These are phyloP conservation scores for Pachliopta kotzebuea DNA, from an alignment of 2,888 invertebrate genomes.

Conservation along the genomic window DNA sequence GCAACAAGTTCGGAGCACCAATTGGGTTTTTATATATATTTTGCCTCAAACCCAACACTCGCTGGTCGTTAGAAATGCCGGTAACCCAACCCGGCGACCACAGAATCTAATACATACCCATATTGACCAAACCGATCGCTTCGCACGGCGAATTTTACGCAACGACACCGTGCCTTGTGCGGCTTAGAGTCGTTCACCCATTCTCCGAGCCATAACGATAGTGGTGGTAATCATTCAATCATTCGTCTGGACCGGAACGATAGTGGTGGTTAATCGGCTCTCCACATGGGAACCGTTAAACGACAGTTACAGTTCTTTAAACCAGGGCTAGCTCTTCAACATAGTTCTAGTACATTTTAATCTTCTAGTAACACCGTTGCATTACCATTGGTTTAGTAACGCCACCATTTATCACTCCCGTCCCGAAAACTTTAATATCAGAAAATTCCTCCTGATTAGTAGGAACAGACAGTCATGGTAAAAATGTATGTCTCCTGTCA, in stretches of 20 bases:
- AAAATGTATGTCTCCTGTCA: too few species aligned
- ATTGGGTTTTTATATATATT: conserved; percentile 1
- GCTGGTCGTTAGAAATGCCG: conserved; percentile 10
- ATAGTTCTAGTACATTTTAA: too few species aligned
- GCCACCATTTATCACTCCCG: too few species aligned
- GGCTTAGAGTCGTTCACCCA: conserved; percentile 11
- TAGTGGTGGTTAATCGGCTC: conserved; percentile 10
- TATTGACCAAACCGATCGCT: conserved; percentile 16
- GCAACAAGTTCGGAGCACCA: background rate
- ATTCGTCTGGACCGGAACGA: conserved; percentile 27
- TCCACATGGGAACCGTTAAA: conserved; percentile 22
- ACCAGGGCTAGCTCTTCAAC: conserved; percentile 10
- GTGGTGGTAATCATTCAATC: conserved; percentile 21
- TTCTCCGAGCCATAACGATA: conserved; percentile 16
- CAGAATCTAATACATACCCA: conserved; percentile 25
- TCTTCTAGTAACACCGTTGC: too few species aligned
- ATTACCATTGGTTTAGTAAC: too few species aligned
- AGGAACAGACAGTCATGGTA: too few species aligned
- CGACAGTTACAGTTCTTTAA: conserved; percentile 21
- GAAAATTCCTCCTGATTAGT: too few species aligned
- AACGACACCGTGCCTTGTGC: conserved; percentile 8
- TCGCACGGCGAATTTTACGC: conserved; percentile 25
- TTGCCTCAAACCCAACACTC: background rate
- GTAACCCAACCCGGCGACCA: conserved; percentile 24
- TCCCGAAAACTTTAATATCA: too few species aligned